Evolutionary conservation across 2,113 vertebrate genomes (phyloP).

Genomic region (Anoura caudifer): DNA sequence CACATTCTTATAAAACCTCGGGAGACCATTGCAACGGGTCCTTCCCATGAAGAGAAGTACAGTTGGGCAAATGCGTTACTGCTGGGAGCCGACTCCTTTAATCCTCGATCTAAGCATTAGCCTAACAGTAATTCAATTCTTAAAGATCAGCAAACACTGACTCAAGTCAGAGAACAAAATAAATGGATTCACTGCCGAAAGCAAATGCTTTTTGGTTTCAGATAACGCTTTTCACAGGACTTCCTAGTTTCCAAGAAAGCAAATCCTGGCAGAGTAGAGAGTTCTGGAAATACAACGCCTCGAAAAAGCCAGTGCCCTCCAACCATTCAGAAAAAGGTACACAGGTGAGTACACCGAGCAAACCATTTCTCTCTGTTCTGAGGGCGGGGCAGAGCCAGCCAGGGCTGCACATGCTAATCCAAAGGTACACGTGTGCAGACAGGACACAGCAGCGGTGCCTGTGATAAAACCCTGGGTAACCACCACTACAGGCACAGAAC

Average conservation of each 20-base stretch:
- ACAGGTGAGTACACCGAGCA: neutral
- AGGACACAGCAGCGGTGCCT: neutral
- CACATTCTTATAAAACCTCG: neutral
- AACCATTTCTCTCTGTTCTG: fast-evolving
- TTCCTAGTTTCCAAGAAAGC: conserved; percentile 4
- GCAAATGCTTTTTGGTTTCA: neutral
- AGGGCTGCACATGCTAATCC: fast-evolving
- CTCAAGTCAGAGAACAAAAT: neutral
- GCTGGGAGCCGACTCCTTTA: neutral
- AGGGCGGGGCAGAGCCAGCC: neutral
- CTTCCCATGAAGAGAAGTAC: neutral
- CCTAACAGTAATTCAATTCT: neutral
- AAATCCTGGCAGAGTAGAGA: neutral
- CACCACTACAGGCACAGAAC: neutral
- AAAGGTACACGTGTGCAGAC: fast-evolving
- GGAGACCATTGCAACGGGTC: neutral
- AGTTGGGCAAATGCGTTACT: neutral
- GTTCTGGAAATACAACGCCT: neutral
- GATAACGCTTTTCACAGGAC: neutral
- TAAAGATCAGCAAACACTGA: neutral
- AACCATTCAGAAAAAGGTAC: neutral
- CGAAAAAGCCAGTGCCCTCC: neutral
- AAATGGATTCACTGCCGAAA: neutral
- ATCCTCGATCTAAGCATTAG: neutral
- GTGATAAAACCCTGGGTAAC: fast-evolving